Conservation (phyloP, 2,113 vertebrate species). For the Brevimyrus niger region DNA sequence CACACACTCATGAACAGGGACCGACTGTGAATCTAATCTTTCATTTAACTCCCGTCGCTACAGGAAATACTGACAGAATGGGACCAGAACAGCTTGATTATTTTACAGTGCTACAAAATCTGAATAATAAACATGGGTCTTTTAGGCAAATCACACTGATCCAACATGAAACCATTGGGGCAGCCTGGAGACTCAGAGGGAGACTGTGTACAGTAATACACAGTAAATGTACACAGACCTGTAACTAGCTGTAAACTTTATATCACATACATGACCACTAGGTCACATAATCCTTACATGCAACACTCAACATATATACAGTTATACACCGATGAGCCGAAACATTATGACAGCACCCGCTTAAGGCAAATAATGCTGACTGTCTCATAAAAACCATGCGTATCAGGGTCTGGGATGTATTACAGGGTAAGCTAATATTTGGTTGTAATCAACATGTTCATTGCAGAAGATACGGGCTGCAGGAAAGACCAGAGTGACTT, state of each 20-base stretch:
- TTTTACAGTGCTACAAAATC: not conserved
- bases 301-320: not conserved
- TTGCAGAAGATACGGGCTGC: not conserved
- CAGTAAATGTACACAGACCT: not conserved
- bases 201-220: not conserved
- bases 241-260: not conserved
- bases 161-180: not conserved
- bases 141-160: not conserved
- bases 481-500: not conserved
- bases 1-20: not conserved
- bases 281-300: not conserved
- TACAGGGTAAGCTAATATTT: not conserved
- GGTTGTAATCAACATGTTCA: not conserved
- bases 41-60: not conserved
- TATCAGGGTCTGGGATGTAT: not conserved
- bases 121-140: not conserved
- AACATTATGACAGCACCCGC: not conserved
- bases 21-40: not conserved
- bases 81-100: not conserved
- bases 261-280: not conserved
- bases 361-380: not conserved
- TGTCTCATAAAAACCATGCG: not conserved
- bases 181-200: not conserved
- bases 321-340: not conserved
- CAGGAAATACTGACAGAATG: not conserved